Base-by-base conservation (phyloP, 2,888 invertebrate genomes). In the Apamea monoglypha region DNA sequence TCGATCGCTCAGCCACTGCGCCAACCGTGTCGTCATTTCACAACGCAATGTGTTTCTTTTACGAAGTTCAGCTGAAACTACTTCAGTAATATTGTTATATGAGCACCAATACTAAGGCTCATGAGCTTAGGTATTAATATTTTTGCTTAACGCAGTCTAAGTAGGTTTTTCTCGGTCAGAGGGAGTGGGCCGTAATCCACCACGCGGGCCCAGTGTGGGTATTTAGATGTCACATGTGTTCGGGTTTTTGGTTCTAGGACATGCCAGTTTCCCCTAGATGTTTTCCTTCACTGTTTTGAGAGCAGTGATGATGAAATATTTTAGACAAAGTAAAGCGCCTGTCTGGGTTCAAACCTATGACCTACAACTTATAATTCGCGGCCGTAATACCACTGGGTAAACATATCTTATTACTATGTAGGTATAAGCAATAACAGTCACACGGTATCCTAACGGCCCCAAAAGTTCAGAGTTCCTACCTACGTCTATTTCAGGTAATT, bases 401-500 rank as follows among this genome's bases (percentile, higher is more conserved):
- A 21, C 8, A 53, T 21, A 53, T 53, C 53, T 25, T 10, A 59
- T 59, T 59, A n/a, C 12, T n/a, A n/a, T 59, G 21, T 18, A 53
- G 10, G 6, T 29, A 61, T 32, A 53, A 63, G n/a, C 21, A 67
- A 69, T 69, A 69, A 63, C n/a, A 32, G 53, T 53, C 73, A 16
- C 50, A 63, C 50, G 40, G 32, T 59, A 72, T 71, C 18, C 47
- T 70, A 80, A 82, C 61, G 61, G 12, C 50, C 68, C 61, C n/a
- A 61, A 82, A 86, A 83, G 56, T 81, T 76, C 14, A 21, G 0
- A 74, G 70, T 66, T 21, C 44, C 29, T 63, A 36, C 16, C 63
- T 7, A 8, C 47, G 69, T 76, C 76, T 72, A 80, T 82, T 80
- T 44, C 74, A 86, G 84, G 82, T 83, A 87, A 90, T 83, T 84